Base-by-base conservation (phyloP, 2,113 vertebrate species). In the Myotis yumanensis region DNA sequence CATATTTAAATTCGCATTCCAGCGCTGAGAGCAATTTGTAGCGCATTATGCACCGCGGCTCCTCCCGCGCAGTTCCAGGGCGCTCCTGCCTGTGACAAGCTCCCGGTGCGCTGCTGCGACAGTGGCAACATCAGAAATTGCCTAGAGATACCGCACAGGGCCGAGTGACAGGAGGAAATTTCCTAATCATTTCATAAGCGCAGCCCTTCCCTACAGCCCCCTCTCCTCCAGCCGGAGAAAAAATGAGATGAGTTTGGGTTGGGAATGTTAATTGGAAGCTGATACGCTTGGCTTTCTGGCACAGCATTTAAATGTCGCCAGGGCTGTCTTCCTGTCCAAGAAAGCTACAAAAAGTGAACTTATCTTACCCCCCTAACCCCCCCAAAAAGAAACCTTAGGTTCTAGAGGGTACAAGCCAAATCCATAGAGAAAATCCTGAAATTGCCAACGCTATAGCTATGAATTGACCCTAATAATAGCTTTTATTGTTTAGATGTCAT, bases 401-500 rank as follows among this genome's bases (percentile, higher is more conserved):
- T 97, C 84, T 93, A 91, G 90, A 96, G 37, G 96, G n/a, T 54
- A 90, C 68, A 94, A 91, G 88, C 87, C 94, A 98, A 96, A 97
- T 97, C 97, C 91, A 68, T 48, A 88, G 82, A 98, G 97, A 97
- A 98, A 98, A 97, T 96, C 81, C 91, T 97, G 94, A 98, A 98
- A 97, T 95, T 96, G 90, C 96, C 97, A 98, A 97, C 95, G 97
- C 96, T 37, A 4, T 91, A 97, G 97, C 96, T 98, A 96, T 98
- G 96, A 95, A 94, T 96, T 98, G 97, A 98, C 97, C 97, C 97
- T 97, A 98, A 97, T 97, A 98, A 98, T 96, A 95, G 91, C 94
- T 97, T 98, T 98, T 98, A 97, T 98, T 98, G 98, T 98, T 98
- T 98, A 97, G 96, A 94, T 54, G 52, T 97, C 98, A 98, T 98